A percentile compares a stretch with the other conserved stretches of the same genome.
These are phyloP conservation scores for Micromesistius poutassou DNA, from an alignment of 2,797 vertebrate genomes.

Conservation along the genomic window DNA sequence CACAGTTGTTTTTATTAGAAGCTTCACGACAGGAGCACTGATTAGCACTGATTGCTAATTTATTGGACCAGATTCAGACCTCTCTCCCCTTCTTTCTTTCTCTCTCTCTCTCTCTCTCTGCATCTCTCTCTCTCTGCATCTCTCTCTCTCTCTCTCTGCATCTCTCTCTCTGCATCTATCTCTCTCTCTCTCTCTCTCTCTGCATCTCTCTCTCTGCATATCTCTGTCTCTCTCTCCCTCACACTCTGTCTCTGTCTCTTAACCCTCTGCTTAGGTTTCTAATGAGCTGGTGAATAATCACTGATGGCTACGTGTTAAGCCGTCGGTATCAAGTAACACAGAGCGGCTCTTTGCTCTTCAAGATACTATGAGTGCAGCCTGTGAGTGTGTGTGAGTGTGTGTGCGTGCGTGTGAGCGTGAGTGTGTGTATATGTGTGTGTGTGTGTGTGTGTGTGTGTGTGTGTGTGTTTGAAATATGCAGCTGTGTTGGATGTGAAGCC, in stretches of 20 bases:
- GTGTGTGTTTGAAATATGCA: background rate
- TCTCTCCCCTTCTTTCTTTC: background rate
- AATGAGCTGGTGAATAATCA: background rate
- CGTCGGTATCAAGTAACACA: constrained; percentile 48
- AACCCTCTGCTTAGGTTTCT: background rate
- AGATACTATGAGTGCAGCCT: constrained; percentile 49
- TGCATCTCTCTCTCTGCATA: background rate
- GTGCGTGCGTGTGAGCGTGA: too few species aligned
- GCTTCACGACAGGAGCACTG: background rate
- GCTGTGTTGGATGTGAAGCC: constrained; percentile 1
- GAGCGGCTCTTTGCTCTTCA: constrained; percentile 50
- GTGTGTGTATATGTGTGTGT: background rate
- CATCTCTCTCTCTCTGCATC: background rate
- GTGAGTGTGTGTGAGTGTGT: constrained; percentile 9
- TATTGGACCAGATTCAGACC: constrained; percentile 13
- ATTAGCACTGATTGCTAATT: too few species aligned
- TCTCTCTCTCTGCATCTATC: background rate
- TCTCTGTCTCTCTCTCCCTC: background rate
- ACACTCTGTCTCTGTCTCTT: background rate
- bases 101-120: background rate
- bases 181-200: background rate
- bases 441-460: constrained; percentile 1
- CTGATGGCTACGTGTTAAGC: constrained; percentile 1
- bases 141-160: background rate
- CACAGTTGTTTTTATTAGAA: background rate